A percentile compares a stretch with the other conserved stretches of the same genome.
Conservation (phyloP, 2,113 vertebrate genomes). For the Tricholaema leucomelas region DNA sequence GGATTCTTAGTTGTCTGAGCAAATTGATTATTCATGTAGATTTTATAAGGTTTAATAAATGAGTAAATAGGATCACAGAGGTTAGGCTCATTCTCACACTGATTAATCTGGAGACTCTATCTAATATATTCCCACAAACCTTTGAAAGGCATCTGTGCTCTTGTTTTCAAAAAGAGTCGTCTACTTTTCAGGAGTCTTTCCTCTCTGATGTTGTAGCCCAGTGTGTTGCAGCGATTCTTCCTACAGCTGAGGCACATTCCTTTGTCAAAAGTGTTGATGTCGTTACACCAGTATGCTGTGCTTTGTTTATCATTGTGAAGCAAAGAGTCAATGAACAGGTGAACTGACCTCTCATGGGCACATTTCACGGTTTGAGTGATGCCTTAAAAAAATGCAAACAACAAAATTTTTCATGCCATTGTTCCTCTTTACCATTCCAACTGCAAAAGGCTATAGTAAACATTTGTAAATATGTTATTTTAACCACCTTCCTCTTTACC, state of each 20-base stretch:
- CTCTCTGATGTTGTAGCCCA: constrained; percentile 87
- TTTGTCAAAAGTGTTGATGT: constrained; percentile 84
- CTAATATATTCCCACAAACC: constrained; percentile 76
- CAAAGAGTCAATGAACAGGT: constrained; percentile 93
- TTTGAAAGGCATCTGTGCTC: constrained; percentile 87
- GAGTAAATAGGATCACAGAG: background rate
- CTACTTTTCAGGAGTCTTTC: constrained; percentile 71
- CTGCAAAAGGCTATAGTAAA: background rate
- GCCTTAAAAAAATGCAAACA: constrained; percentile 70
- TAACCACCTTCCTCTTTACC: background rate
- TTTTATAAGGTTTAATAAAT: background rate
- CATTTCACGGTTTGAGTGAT: constrained; percentile 92
- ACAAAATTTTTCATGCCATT: background rate
- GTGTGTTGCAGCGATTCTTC: constrained; percentile 86
- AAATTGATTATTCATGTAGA: background rate
- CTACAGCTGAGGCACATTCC: constrained; percentile 89
- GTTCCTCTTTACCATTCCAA: background rate
- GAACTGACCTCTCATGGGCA: constrained; percentile 90
- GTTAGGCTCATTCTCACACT: background rate
- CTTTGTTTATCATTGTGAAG: constrained; percentile 82
- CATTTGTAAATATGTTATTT: background rate
- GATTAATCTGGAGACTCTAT: background rate
- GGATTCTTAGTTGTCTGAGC: background rate
- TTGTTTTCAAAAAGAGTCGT: constrained; percentile 86
- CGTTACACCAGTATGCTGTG: constrained; percentile 85